These are phyloP conservation scores for Sorex fumeus DNA, from an alignment of 2,113 vertebrate genomes.

Conservation along the genomic window DNA sequence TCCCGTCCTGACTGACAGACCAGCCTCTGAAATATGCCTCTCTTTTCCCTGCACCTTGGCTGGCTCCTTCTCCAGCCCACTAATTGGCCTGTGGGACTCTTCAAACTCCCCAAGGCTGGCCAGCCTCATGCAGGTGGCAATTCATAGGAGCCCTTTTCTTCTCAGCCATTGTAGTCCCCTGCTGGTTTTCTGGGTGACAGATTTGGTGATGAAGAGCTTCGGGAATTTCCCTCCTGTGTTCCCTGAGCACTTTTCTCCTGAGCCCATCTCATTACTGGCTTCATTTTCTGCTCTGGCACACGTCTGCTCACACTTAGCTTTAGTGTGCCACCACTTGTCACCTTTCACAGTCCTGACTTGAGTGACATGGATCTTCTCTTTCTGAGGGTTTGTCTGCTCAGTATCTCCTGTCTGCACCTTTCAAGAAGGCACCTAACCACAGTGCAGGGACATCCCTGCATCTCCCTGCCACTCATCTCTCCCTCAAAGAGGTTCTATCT, in stretches of 20 bases:
- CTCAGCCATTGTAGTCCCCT: not conserved
- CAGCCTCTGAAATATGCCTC: not conserved
- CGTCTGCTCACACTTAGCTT: slow-evolving; percentile 66
- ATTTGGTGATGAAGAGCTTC: slow-evolving; percentile 37
- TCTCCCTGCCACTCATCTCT: too few species aligned
- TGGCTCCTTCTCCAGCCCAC: not conserved
- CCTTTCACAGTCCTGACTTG: slow-evolving; percentile 72
- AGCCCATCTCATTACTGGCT: slow-evolving; percentile 73
- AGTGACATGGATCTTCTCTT: slow-evolving; percentile 82
- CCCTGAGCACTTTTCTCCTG: not conserved
- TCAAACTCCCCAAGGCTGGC: not conserved
- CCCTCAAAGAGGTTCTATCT: too few species aligned
- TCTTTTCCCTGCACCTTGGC: not conserved
- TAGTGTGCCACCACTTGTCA: slow-evolving; percentile 81
- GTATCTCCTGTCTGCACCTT: slow-evolving; percentile 75
- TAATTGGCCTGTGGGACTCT: slow-evolving; percentile 51
- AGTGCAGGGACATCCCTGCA: too few species aligned
- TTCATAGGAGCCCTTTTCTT: not conserved
- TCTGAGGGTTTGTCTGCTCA: slow-evolving; percentile 71
- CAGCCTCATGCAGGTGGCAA: not conserved
- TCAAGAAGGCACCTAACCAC: not conserved
- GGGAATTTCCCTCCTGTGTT: not conserved
- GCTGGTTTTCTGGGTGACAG: slow-evolving; percentile 69
- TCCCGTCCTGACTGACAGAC: not conserved
- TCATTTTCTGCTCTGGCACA: slow-evolving; percentile 72